A percentile compares a stretch with the other conserved stretches of the same genome.
phyloP scores from a whole-genome alignment of 2,888 invertebrate genomes.

The Beris morrisii region DNA sequence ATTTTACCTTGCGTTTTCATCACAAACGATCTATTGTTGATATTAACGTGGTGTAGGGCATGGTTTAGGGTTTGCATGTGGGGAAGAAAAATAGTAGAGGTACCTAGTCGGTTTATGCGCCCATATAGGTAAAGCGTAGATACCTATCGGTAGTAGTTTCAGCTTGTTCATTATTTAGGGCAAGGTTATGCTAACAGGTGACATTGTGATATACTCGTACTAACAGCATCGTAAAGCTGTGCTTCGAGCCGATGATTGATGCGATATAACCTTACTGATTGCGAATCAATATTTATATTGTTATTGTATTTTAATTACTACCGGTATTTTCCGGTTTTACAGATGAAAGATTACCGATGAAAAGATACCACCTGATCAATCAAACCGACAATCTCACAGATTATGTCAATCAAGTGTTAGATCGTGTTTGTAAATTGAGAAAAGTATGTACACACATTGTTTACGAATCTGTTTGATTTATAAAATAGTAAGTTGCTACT shows the following conservation, averaged over 20 bases:
- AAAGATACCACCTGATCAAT: too few relatives aligned
- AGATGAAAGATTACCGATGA: too few relatives aligned
- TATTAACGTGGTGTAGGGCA: slow-evolving; percentile 20
- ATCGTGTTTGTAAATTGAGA: too few relatives aligned
- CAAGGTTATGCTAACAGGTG: slow-evolving; percentile 25
- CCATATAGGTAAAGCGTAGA: not conserved
- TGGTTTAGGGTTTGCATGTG: slow-evolving; percentile 27
- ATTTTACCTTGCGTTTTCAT: slow-evolving; percentile 11
- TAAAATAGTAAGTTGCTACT: too few relatives aligned
- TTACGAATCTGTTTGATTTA: too few relatives aligned
- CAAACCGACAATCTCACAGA: too few relatives aligned
- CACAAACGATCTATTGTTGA: slow-evolving; percentile 10
- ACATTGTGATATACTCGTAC: slow-evolving; percentile 2
- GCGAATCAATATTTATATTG: not conserved
- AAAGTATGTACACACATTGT: too few relatives aligned
- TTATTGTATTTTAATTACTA: not conserved
- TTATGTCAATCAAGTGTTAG: too few relatives aligned
- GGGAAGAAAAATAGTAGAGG: not conserved
- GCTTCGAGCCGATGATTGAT: too few relatives aligned
- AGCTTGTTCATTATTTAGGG: slow-evolving; percentile 4
- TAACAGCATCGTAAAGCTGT: too few relatives aligned
- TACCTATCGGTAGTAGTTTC: not conserved
- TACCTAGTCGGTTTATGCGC: not conserved
- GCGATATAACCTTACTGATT: not conserved
- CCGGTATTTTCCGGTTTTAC: not conserved